Conservation (phyloP, 1,140 invertebrate genomes). For the Andricus grossulariae region DNA sequence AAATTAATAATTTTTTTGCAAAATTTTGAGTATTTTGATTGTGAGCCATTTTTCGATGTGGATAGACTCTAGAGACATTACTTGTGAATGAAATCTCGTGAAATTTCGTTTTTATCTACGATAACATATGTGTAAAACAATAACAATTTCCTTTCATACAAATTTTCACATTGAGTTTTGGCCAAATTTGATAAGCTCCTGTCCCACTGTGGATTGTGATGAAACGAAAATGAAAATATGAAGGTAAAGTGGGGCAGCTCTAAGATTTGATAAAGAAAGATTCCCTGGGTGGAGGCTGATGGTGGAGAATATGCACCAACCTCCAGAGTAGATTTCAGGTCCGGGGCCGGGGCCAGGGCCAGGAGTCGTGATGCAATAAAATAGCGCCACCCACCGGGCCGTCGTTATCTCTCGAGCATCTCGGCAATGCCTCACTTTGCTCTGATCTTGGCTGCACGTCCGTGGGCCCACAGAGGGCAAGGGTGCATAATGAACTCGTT, state of each 20-base stretch:
- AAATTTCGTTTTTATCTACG: too few relatives aligned
- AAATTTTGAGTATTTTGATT: too few relatives aligned
- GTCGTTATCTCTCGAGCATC: constrained; percentile 69
- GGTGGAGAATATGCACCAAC: constrained; percentile 12
- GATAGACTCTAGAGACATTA: too few relatives aligned
- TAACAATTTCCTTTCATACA: too few relatives aligned
- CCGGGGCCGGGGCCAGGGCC: constrained; percentile 54
- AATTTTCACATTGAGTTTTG: too few relatives aligned
- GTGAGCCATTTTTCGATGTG: too few relatives aligned
- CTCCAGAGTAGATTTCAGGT: constrained; percentile 29
- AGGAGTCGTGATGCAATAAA: constrained; percentile 74
- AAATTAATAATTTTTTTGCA: too few relatives aligned
- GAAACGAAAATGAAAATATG: not conserved
- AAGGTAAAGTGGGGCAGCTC: not conserved
- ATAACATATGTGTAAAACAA: too few relatives aligned
- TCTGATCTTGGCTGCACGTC: constrained; percentile 46
- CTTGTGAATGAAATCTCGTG: too few relatives aligned
- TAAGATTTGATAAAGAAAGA: constrained; percentile 31
- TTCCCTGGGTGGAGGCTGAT: constrained; percentile 10
- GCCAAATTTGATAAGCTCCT: too few relatives aligned
- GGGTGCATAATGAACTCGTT: constrained; percentile 77
- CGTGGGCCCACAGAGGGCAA: constrained; percentile 58
- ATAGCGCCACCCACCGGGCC: constrained; percentile 74
- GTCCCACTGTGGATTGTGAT: too few relatives aligned
- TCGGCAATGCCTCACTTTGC: constrained; percentile 74